phyloP scores from a whole-genome alignment of 2,113 vertebrate species.

The Otus sunia region DNA sequence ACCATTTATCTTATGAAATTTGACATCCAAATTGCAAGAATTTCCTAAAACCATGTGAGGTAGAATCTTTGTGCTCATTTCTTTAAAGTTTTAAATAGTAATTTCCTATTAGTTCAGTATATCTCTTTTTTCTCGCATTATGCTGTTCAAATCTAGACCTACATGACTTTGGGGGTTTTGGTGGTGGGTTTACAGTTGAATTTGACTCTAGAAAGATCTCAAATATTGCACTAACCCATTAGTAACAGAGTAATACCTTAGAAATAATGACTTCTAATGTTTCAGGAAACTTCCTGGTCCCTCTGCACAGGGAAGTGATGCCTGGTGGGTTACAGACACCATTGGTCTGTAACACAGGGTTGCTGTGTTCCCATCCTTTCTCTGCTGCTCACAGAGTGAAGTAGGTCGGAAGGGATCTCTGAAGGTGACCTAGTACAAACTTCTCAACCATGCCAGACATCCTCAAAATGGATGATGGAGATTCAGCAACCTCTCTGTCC shows the following conservation, averaged over 20 bases:
- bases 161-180: background rate
- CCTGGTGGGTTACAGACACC: background rate
- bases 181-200: background rate
- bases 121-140: background rate
- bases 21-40: background rate
- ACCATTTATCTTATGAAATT: slow-evolving; percentile 13
- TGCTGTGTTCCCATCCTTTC: background rate
- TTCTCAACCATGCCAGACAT: background rate
- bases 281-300: background rate
- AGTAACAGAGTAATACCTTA: background rate
- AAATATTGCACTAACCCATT: background rate
- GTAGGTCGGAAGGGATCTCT: background rate
- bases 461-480: background rate
- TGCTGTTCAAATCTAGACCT: background rate
- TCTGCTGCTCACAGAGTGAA: background rate
- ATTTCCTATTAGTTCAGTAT: background rate
- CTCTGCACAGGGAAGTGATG: background rate
- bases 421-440: background rate
- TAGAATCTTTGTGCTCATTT: background rate
- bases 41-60: background rate
- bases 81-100: background rate
- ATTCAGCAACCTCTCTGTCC: background rate
- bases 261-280: background rate
- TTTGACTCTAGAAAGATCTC: background rate
- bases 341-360: background rate